Evolutionary conservation across 1,140 invertebrate species (phyloP).

Genomic region (Trachymyrmex cornetzi): DNA sequence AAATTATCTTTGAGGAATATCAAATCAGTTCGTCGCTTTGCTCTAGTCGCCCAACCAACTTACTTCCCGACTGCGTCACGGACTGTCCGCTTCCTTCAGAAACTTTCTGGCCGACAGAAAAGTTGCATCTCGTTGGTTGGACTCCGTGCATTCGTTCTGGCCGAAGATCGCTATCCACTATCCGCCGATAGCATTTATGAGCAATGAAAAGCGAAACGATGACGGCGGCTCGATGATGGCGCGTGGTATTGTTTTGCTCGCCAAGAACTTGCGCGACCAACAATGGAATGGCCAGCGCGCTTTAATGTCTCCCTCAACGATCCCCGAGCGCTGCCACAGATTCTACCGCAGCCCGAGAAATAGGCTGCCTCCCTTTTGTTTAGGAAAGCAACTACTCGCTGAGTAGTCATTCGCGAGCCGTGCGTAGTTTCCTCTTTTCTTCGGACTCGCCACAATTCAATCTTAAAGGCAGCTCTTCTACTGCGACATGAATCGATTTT

Average conservation of each 20-base stretch:
- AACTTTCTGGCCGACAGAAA: slow-evolving; percentile 26
- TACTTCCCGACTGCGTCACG: slow-evolving; percentile 36
- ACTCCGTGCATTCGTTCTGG: slow-evolving; percentile 35
- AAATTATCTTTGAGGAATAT: slow-evolving; percentile 15
- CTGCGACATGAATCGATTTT: slow-evolving; percentile 17
- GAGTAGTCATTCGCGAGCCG: background rate
- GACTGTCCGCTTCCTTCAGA: slow-evolving; percentile 21
- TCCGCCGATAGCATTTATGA: slow-evolving; percentile 51
- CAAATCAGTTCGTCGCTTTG: slow-evolving; percentile 34
- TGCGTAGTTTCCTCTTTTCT: slow-evolving; percentile 45
- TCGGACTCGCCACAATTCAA: slow-evolving; percentile 32
- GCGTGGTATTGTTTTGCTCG: slow-evolving; percentile 44
- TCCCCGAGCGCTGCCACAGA: background rate
- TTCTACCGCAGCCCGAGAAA: slow-evolving; percentile 22
- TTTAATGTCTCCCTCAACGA: slow-evolving; percentile 4
- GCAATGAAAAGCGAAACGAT: slow-evolving; percentile 36
- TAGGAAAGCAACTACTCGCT: background rate
- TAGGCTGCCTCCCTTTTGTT: slow-evolving; percentile 54
- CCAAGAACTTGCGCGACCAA: slow-evolving; percentile 26
- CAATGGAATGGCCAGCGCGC: slow-evolving; percentile 53
- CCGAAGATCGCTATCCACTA: slow-evolving; percentile 52
- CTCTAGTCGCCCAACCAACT: background rate
- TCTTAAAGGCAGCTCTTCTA: slow-evolving; percentile 24
- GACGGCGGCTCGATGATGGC: slow-evolving; percentile 20
- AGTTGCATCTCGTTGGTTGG: slow-evolving; percentile 33